These are phyloP conservation scores for Amblyraja radiata DNA, from an alignment of 2,797 vertebrate genomes.

Conservation along the genomic window DNA sequence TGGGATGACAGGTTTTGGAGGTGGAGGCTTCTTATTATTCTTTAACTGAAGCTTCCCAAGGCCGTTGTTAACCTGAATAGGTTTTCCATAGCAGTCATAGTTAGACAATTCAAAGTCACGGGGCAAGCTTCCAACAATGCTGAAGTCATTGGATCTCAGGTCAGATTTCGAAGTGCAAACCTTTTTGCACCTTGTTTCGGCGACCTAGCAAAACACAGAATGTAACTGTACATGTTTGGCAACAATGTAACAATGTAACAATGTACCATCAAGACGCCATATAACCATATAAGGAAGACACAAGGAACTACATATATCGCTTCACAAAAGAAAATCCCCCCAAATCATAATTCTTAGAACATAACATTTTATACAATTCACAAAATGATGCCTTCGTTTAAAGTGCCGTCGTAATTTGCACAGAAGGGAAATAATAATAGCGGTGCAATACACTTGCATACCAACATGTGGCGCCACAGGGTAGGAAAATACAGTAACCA, in stretches of 20 bases:
- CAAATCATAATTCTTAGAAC: no score
- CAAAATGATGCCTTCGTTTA: neutral
- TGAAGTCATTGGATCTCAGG: slow-evolving; percentile 94
- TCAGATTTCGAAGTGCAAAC: slow-evolving; percentile 98
- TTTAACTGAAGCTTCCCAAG: slow-evolving; percentile 80
- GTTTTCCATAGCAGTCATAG: slow-evolving; percentile 97
- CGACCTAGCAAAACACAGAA: slow-evolving; percentile 69
- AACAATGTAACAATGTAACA: neutral
- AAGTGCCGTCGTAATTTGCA: neutral
- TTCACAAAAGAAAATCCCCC: no score
- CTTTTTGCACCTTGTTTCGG: slow-evolving; percentile 94
- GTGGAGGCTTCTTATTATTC: slow-evolving; percentile 84
- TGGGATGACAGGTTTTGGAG: slow-evolving; percentile 91
- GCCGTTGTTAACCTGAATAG: slow-evolving; percentile 70
- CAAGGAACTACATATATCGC: no score
- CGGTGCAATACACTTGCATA: neutral
- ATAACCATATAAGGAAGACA: no score
- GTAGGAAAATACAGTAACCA: neutral
- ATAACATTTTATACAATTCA: neutral
- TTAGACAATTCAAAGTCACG: slow-evolving; percentile 97
- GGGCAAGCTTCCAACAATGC: slow-evolving; percentile 95
- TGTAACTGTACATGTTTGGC: slow-evolving; percentile 37
- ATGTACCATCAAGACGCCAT: no score
- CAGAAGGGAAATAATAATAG: neutral
- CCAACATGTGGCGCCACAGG: slow-evolving; percentile 26